Evolutionary conservation across 1,140 invertebrate genomes (phyloP).

Genomic region (Sarcophaga bullata): DNA sequence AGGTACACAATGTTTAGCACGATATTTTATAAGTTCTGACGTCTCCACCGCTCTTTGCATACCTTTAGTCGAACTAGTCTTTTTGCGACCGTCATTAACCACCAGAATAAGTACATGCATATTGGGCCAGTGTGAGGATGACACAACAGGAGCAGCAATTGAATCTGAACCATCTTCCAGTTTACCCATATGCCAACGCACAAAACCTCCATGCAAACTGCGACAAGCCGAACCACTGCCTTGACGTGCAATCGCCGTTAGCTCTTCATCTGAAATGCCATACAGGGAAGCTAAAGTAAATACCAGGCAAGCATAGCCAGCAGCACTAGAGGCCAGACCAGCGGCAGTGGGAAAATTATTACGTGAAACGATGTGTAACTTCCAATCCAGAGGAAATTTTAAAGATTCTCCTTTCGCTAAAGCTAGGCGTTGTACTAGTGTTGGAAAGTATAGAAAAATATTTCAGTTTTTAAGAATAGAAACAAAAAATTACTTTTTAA

Average conservation of each 20-base stretch:
- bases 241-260: slow-evolving; percentile 84
- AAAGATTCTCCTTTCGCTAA: slow-evolving; percentile 55
- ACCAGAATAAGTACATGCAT: slow-evolving; percentile 91
- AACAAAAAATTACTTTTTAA: too few species aligned
- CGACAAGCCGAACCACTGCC: slow-evolving; percentile 98
- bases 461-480: too few species aligned
- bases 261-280: slow-evolving; percentile 77
- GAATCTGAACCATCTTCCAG: slow-evolving; percentile 82
- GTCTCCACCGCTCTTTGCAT: slow-evolving; percentile 89
- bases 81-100: slow-evolving; percentile 87
- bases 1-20: slow-evolving; percentile 79
- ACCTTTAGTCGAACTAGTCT: slow-evolving; percentile 87
- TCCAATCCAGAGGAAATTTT: slow-evolving; percentile 72
- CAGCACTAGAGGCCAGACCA: slow-evolving; percentile 96
- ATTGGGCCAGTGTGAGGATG: slow-evolving; percentile 87
- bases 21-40: slow-evolving; percentile 82
- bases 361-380: slow-evolving; percentile 88
- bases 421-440: slow-evolving; percentile 63
- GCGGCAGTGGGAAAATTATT: slow-evolving; percentile 99
- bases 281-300: slow-evolving; percentile 81
- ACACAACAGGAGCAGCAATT: slow-evolving; percentile 78
- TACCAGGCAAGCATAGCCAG: slow-evolving; percentile 94
- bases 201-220: slow-evolving; percentile 93
- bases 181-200: slow-evolving; percentile 84
- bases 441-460: too few species aligned